Evolutionary conservation across 1,140 invertebrate species (phyloP).

Genomic region (Sogatella furcifera): DNA sequence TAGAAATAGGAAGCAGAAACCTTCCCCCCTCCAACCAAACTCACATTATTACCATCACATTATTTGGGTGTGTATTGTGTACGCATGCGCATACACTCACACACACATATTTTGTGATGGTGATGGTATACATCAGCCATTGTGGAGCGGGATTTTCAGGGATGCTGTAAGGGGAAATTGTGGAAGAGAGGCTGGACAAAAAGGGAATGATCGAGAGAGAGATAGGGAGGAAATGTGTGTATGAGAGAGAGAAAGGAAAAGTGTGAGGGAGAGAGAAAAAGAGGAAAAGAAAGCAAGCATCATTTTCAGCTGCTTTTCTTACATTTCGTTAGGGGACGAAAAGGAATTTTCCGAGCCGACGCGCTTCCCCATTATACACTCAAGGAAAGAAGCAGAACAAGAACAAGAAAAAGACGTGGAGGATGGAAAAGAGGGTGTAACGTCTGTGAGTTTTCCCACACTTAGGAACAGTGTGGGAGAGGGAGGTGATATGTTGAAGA

Average conservation of each 20-base stretch:
- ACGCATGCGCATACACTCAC: neutral
- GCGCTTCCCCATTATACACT: slow-evolving; percentile 2
- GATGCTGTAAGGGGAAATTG: too few relatives aligned
- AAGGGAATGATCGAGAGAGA: too few relatives aligned
- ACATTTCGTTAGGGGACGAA: neutral
- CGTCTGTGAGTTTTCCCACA: slow-evolving; percentile 13
- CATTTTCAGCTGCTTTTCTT: slow-evolving; percentile 8
- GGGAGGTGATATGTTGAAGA: too few relatives aligned
- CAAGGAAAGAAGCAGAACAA: too few relatives aligned
- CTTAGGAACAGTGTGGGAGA: neutral
- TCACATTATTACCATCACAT: neutral
- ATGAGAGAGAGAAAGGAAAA: too few relatives aligned
- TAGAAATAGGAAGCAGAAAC: too few relatives aligned
- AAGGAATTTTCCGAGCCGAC: neutral
- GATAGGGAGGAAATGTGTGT: neutral
- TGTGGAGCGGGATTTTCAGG: neutral
- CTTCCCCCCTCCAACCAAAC: too few relatives aligned
- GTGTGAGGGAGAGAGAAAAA: slow-evolving; percentile 6
- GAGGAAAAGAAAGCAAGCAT: slow-evolving; percentile 7
- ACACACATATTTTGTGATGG: neutral
- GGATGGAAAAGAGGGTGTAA: neutral
- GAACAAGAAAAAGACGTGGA: too few relatives aligned
- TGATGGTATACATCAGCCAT: neutral
- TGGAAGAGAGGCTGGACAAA: too few relatives aligned
- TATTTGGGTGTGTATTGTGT: neutral